Evolutionary conservation across 2,888 invertebrate species (phyloP).

Genomic region (Vandiemenella viatica): DNA sequence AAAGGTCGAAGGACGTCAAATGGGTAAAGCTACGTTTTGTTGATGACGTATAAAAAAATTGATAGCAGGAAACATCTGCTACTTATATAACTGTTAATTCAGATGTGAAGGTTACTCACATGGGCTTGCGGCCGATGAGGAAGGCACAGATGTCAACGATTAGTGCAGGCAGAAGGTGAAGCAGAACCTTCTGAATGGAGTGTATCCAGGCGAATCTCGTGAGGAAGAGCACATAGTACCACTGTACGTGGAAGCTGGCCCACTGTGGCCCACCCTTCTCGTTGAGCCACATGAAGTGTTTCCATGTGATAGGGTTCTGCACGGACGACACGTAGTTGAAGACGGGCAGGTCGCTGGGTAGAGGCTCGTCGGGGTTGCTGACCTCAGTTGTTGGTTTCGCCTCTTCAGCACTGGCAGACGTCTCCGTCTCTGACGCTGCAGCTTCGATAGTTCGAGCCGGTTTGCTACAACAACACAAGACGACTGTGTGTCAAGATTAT

Average conservation of each 20-base stretch:
- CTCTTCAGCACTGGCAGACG: no score
- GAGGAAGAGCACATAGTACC: background rate
- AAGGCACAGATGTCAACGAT: background rate
- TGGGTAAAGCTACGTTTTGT: no score
- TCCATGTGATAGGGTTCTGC: slow-evolving; percentile 70
- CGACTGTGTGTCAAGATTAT: no score
- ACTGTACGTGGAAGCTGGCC: background rate
- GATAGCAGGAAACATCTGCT: no score
- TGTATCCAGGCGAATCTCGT: background rate
- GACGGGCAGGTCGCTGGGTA: slow-evolving; percentile 39
- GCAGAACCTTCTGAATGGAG: background rate
- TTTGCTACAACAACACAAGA: no score
- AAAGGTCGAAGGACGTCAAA: no score
- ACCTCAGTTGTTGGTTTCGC: no score
- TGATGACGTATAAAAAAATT: no score
- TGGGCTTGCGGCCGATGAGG: background rate
- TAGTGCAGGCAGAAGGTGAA: background rate
- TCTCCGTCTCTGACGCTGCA: no score
- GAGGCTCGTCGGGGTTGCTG: no score
- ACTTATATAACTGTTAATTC: no score
- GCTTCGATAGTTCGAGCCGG: no score
- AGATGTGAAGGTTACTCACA: background rate
- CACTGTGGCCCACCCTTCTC: slow-evolving; percentile 32
- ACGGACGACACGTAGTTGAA: slow-evolving; percentile 77
- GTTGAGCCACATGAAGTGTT: slow-evolving; percentile 40